Evolutionary conservation across 2,113 vertebrate species (phyloP).

Genomic region (Myocastor coypus): DNA sequence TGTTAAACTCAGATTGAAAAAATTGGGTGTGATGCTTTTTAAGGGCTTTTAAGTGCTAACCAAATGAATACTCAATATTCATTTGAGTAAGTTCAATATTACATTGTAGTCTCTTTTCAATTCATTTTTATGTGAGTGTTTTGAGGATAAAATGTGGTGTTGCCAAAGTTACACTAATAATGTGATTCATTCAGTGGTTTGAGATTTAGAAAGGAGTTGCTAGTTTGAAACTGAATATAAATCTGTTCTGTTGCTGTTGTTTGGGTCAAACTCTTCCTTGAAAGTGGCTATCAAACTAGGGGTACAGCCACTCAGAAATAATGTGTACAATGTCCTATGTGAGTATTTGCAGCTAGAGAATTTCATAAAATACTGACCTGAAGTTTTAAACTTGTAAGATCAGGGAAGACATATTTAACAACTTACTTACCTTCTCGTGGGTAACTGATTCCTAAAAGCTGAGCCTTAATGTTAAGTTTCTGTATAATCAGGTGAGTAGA

Average conservation of each 20-base stretch:
- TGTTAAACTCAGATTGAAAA: slow-evolving; percentile 28
- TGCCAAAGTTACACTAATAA: neutral
- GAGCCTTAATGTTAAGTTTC: slow-evolving; percentile 3
- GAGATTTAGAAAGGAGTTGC: neutral
- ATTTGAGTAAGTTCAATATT: slow-evolving; percentile 35
- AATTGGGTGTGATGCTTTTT: neutral
- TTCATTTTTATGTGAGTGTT: neutral
- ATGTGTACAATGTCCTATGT: rapidly evolving
- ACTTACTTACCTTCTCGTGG: neutral
- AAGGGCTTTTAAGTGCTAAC: slow-evolving; percentile 16
- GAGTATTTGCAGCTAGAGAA: neutral
- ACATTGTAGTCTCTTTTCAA: neutral
- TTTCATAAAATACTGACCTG: neutral
- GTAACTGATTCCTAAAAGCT: neutral
- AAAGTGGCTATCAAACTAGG: neutral
- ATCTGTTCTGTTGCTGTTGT: neutral
- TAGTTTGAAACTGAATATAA: neutral
- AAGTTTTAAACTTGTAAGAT: slow-evolving; percentile 27
- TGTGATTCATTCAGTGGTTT: neutral
- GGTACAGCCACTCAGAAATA: neutral
- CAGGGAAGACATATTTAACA: slow-evolving; percentile 3
- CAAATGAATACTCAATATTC: slow-evolving; percentile 41
- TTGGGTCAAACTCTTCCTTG: neutral
- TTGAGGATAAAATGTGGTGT: slow-evolving; percentile 7
- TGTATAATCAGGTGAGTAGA: neutral